Evolutionary conservation across 2,888 invertebrate species (phyloP).

Genomic region (Watsonalla cultraria): DNA sequence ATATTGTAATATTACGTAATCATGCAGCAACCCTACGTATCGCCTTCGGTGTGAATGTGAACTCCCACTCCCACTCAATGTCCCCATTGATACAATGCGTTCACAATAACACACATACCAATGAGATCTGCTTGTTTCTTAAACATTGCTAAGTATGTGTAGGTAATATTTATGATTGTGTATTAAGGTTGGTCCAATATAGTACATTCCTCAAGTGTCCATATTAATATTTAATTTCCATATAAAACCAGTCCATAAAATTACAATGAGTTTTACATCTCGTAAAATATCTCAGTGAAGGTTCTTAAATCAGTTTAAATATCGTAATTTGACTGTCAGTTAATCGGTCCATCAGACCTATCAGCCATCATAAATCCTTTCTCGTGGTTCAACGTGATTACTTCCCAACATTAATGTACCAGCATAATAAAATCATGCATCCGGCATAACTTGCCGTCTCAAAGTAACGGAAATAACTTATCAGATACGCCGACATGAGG

Average conservation of each 20-base stretch:
- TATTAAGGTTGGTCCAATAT: no score
- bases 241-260: no score
- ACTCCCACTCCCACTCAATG: slow-evolving; percentile 13
- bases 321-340: not conserved
- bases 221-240: no score
- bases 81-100: not conserved
- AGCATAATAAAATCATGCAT: slow-evolving; percentile 27
- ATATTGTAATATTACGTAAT: not conserved
- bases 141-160: no score
- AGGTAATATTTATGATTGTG: no score
- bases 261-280: no score
- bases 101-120: not conserved
- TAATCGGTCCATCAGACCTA: not conserved
- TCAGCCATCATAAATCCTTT: not conserved
- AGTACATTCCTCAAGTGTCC: no score
- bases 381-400: not conserved
- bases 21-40: slow-evolving; percentile 20
- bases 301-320: not conserved
- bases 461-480: slow-evolving; percentile 68
- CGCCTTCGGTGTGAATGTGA: slow-evolving; percentile 15
- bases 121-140: no score
- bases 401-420: slow-evolving; percentile 8
- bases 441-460: slow-evolving; percentile 36
- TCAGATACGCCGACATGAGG: slow-evolving; percentile 50
- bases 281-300: not conserved